Base-by-base conservation (phyloP, 2,888 invertebrate genomes). In the Pristionchus mayeri region DNA sequence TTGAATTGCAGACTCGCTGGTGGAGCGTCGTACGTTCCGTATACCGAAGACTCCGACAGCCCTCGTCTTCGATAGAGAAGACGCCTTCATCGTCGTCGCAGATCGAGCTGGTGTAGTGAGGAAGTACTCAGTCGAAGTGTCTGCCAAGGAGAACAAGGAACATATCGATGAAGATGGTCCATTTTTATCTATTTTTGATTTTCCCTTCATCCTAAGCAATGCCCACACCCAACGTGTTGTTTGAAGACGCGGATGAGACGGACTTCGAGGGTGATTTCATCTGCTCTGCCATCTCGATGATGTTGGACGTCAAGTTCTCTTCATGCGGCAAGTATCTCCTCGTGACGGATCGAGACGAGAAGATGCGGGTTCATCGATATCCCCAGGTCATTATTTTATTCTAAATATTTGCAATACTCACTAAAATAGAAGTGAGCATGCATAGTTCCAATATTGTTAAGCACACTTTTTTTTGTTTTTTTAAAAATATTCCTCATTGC, bases 321-420 rank as follows among this genome's bases (percentile, higher is more conserved):
- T 63, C 84, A 3, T 86, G 87, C 37, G 87, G 87, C 24, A 85
- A 86, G 30, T 85, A 84, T 52, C 67, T 91, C 1, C 54, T 89
- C 11, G 87, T 88, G 84, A 88, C 89, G 9, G 91, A 91, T 75
- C 82, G 91, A 48, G 91, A 91, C 78, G 91, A 91, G 85, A 91
- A 91, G 86, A 76, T 91, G 27, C 86, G 90, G 67, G 85, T 90
- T n/a, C 84, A 87, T 50, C 79, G 89, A 18, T 90, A 90, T 85
- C 90, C 90, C 11, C 84, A 88, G 78, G 88, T 86, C 18, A 34
- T 44, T 44, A 78, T 21, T 21, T 30, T 27, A 63, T 75, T 16
- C 16, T 63, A 21, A 21, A 27, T 75, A 78, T 57, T 78, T 30
- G 37, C 11, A 76, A 21, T 44, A 24, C 75, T 30, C 34, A 37